These are phyloP conservation scores for Ceratothoa steindachneri DNA, from an alignment of 2,888 invertebrate species.

Conservation along the genomic window DNA sequence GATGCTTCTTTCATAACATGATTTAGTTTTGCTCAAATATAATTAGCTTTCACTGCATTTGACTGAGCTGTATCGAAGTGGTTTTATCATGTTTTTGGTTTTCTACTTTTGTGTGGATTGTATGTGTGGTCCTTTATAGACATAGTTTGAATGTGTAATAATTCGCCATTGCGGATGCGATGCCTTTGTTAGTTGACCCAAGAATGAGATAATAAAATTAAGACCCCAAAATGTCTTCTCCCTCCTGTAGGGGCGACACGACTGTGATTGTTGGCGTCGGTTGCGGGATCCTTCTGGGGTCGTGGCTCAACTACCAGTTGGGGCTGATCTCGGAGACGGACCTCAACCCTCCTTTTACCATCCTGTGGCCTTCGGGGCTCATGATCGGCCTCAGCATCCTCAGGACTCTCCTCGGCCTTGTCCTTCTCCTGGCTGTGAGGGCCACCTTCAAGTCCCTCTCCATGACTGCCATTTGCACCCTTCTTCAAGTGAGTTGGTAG, in stretches of 20 bases:
- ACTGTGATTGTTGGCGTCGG: constrained; percentile 79
- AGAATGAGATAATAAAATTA: no score
- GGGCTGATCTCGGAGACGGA: constrained; percentile 63
- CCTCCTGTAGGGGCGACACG: constrained; percentile 87
- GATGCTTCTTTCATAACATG: no score
- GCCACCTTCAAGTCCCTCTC: constrained; percentile 44
- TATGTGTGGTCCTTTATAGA: no score
- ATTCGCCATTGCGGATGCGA: no score
- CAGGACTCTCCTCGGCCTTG: constrained; percentile 70
- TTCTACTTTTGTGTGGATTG: no score
- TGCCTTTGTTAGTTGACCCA: no score
- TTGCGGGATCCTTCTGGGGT: constrained; percentile 70
- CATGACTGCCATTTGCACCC: constrained; percentile 31
- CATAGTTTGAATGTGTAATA: no score
- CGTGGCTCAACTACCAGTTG: constrained; percentile 78
- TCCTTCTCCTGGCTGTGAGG: constrained; percentile 66
- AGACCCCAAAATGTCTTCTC: no score
- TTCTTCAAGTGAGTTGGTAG: constrained; percentile 22
- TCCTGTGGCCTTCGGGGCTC: constrained; percentile 72
- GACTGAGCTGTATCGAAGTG: no score
- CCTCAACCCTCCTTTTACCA: constrained; percentile 67
- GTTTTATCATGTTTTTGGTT: no score
- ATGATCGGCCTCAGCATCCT: constrained; percentile 66
- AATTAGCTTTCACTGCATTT: no score
- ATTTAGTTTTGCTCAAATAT: no score